phyloP scores from a whole-genome alignment of 2,113 vertebrate species.

The Xenus cinereus region DNA sequence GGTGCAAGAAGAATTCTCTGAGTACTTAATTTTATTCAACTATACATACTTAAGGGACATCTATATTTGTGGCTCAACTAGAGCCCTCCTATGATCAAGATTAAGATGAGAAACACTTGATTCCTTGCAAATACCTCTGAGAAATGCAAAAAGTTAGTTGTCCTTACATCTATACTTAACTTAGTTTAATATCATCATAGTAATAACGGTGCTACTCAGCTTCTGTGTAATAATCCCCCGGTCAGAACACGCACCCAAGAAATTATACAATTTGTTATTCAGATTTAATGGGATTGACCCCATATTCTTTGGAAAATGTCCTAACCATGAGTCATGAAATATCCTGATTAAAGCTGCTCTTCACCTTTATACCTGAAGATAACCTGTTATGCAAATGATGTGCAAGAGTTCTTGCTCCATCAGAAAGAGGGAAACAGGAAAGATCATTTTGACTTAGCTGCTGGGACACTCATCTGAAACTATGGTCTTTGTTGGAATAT shows the following conservation, averaged over 20 bases:
- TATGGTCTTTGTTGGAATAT: background rate
- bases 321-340: background rate
- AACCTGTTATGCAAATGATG: background rate
- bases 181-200: background rate
- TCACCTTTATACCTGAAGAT: background rate
- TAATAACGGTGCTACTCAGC: background rate
- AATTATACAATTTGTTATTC: background rate
- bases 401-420: background rate
- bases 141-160: background rate
- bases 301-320: background rate
- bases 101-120: background rate
- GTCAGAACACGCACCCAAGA: background rate
- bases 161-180: background rate
- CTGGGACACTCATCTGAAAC: background rate
- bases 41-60: background rate
- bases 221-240: rapidly evolving
- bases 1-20: background rate
- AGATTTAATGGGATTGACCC: background rate
- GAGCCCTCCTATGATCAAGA: background rate
- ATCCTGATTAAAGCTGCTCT: background rate
- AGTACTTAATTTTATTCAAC: background rate
- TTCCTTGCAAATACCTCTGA: background rate
- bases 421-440: background rate
- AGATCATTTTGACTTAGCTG: background rate
- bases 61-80: background rate